These are phyloP conservation scores for Epiblema foenella DNA, from an alignment of 2,888 invertebrate genomes.

Conservation along the genomic window DNA sequence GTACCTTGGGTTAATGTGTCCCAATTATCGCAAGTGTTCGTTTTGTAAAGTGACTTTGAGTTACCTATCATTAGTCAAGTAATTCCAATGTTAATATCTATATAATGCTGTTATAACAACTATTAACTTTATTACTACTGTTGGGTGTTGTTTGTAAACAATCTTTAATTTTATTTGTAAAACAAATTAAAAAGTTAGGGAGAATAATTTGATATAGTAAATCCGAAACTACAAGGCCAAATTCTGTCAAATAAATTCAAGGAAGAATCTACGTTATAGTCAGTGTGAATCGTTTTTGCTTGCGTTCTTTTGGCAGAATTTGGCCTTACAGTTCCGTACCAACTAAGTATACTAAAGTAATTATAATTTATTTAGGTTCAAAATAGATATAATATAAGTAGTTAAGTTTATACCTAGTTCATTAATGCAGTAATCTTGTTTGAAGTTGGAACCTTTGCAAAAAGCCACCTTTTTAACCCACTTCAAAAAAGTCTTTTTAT, in stretches of 20 bases:
- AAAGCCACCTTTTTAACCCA: slow-evolving; percentile 27
- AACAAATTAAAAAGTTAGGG: slow-evolving; percentile 8
- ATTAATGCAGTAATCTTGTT: slow-evolving; percentile 39
- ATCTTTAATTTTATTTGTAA: not conserved
- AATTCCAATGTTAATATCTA: not conserved
- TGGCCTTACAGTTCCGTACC: no score
- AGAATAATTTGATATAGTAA: not conserved
- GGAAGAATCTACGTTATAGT: no score
- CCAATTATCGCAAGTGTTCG: not conserved
- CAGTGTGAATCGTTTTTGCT: no score
- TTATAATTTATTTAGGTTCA: not conserved
- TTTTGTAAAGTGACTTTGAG: not conserved
- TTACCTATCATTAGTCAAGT: not conserved
- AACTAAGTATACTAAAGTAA: no score
- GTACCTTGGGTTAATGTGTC: no score
- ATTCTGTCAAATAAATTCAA: no score
- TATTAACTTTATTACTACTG: not conserved
- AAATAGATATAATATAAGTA: slow-evolving; percentile 24
- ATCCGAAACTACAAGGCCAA: no score
- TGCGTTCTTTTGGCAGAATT: no score
- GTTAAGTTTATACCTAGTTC: slow-evolving; percentile 38
- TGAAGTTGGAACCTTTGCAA: slow-evolving; percentile 34
- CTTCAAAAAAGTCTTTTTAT: no score
- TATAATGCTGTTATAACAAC: not conserved
- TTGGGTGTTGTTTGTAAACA: not conserved